A percentile compares a stretch with the other conserved stretches of the same genome.
Evolutionary conservation across 2,113 vertebrate species (phyloP).

Genomic region (Megaleporinus macrocephalus): DNA sequence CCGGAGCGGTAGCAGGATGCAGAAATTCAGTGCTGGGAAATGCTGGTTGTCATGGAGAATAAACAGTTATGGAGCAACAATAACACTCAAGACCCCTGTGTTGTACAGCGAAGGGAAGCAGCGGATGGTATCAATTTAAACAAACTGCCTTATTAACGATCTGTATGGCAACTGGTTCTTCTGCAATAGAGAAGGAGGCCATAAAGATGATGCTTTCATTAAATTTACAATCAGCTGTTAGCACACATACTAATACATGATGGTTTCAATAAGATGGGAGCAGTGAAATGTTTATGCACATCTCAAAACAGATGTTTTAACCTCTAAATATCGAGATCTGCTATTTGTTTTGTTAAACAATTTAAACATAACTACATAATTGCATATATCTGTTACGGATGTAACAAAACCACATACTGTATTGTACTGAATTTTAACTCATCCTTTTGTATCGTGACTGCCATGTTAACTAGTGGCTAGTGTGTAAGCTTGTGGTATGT

Average conservation of each 20-base stretch:
- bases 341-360: neutral
- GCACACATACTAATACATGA: neutral
- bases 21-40: slow-evolving; percentile 23
- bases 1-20: slow-evolving; percentile 26
- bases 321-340: neutral
- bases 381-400: too few species aligned
- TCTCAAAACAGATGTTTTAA: neutral
- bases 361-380: neutral
- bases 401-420: too few species aligned
- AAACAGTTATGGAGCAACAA: slow-evolving; percentile 31
- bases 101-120: slow-evolving; percentile 6
- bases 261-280: neutral
- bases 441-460: too few species aligned
- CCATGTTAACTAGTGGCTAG: too few species aligned
- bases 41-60: slow-evolving; percentile 39
- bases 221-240: slow-evolving; percentile 9
- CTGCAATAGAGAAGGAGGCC: neutral
- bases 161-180: neutral
- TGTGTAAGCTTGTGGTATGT: too few species aligned
- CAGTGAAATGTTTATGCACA: neutral
- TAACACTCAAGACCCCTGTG: slow-evolving; percentile 25
- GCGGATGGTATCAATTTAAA: slow-evolving; percentile 52
- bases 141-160: slow-evolving; percentile 45
- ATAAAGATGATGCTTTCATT: neutral
- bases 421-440: too few species aligned